Base-by-base conservation (phyloP, 2,113 vertebrate genomes). In the Tychaedon coryphoeus region DNA sequence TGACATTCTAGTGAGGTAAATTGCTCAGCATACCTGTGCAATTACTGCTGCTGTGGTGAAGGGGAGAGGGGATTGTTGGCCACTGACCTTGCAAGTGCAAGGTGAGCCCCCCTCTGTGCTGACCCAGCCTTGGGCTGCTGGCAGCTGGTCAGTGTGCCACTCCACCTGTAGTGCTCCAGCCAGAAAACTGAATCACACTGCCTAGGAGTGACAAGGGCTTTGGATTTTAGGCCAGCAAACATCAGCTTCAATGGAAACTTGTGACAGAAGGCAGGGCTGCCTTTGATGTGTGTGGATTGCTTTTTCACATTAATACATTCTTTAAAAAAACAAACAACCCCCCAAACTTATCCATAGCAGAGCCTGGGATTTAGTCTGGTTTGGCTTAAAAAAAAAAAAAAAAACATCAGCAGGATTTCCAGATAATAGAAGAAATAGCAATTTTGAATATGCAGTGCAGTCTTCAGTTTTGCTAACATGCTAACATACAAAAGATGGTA, bases 161-260 rank as follows among this genome's bases (percentile, higher is more conserved):
- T 93, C 92, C 93, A 95, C 95, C 91, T 92, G 91, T 20, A 66
- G 88, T 64, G 80, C 50, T 51, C 25, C 50, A 87, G 77, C 81
- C 28, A 67, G 65, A 33, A 95, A 79, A 92, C 88, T 70, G 62
- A 92, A 84, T 92, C 86, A 45, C 67, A n/a, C 73, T 75, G 89
- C 53, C 75, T 31, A 56, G 67, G 71, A 93, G 50, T 71, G 81
- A 93, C 84, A 95, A 34, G 12, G 8, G 40, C 72, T 71, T 77
- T 64, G 72, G 60, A 5, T 86, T 77, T 66, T 43, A 62, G 48
- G 80, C 87, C 94, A 86, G 66, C 53, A 45, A 72, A 31, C 60
- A 77, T 31, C 88, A 95, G 62, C 50, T 91, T 80, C 65, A 69
- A 51, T 64, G 62, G 65, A 94, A 75, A 38, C 82, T 70, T 28